Conservation (phyloP, 2,888 invertebrate species). For the Nasonovia ribisnigri region DNA sequence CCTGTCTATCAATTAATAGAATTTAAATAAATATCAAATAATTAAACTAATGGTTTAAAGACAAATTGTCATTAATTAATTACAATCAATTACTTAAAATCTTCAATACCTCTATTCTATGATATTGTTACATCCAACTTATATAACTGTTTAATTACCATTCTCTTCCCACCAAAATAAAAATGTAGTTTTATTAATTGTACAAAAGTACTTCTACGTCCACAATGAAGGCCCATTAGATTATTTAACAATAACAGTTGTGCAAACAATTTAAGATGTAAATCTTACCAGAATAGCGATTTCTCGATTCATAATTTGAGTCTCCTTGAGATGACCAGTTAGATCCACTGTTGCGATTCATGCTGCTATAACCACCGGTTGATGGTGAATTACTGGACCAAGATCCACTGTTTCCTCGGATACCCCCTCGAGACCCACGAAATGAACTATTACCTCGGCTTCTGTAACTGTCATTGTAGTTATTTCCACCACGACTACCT, state of each 20-base stretch:
- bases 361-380: slow-evolving; percentile 38
- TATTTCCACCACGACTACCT: slow-evolving; percentile 33
- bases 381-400: slow-evolving; percentile 53
- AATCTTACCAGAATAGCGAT: slow-evolving; percentile 56
- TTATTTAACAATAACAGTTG: slow-evolving; percentile 3
- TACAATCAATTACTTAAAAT: background rate
- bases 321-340: slow-evolving; percentile 58
- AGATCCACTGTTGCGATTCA: slow-evolving; percentile 59
- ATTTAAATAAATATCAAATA: background rate
- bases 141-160: background rate
- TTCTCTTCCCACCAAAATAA: background rate
- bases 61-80: background rate
- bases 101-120: background rate
- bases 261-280: background rate
- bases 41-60: background rate
- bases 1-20: no score
- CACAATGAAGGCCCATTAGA: background rate
- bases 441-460: slow-evolving; percentile 48
- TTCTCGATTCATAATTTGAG: slow-evolving; percentile 55
- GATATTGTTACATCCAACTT: background rate
- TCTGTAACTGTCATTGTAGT: slow-evolving; percentile 49
- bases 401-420: slow-evolving; percentile 50
- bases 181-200: background rate
- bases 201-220: background rate
- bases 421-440: slow-evolving; percentile 50